phyloP scores from a whole-genome alignment of 2,888 invertebrate species.

The Apamea anceps region DNA sequence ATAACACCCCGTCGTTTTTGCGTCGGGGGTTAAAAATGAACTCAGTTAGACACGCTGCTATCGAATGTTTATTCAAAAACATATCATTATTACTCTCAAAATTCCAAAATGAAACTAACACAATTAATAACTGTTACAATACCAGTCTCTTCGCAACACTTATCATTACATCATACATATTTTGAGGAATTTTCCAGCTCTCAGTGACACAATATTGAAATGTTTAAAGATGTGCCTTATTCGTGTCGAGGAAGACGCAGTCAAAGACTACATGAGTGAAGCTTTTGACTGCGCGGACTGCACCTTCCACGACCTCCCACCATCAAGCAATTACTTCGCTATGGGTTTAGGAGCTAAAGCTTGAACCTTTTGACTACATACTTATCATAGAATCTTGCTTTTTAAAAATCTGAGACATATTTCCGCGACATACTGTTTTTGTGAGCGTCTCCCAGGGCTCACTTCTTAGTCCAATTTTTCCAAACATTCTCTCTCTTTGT shows the following conservation, averaged over 20 bases:
- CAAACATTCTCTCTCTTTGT: not conserved
- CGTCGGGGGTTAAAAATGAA: too few relatives aligned
- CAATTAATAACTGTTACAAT: not conserved
- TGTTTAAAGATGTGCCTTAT: not conserved
- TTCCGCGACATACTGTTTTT: not conserved
- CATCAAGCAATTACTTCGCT: not conserved
- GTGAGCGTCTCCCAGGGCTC: not conserved
- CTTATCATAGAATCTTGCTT: not conserved
- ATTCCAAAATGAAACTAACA: conserved; percentile 1
- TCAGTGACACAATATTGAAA: not conserved
- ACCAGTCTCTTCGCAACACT: not conserved
- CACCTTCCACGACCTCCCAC: not conserved
- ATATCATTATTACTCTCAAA: not conserved
- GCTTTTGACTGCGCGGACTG: conserved; percentile 7
- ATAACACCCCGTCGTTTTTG: too few relatives aligned
- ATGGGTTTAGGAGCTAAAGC: not conserved
- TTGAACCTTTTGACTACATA: not conserved
- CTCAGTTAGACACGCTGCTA: conserved; percentile 10
- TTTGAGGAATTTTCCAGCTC: not conserved
- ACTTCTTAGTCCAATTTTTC: conserved; percentile 2
- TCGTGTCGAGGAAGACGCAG: too few relatives aligned
- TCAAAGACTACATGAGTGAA: too few relatives aligned
- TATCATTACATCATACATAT: not conserved
- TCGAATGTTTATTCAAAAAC: conserved; percentile 20
- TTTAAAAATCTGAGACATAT: not conserved